phyloP scores from a whole-genome alignment of 1,140 invertebrate genomes.

The Pectinophora gossypiella region DNA sequence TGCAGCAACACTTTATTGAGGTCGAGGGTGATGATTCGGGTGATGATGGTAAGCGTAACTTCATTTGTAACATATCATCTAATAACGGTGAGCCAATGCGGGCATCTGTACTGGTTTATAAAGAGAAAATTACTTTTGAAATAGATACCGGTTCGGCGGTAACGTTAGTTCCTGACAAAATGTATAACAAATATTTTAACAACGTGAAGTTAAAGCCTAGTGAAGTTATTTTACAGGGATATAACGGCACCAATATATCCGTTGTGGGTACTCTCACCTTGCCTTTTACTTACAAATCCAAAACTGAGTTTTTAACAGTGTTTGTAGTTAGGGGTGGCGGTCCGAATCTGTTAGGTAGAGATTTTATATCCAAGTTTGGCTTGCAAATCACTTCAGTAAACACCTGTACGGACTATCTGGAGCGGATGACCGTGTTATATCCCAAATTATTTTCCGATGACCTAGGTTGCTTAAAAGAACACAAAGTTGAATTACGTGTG shows the following conservation, averaged over 20 bases:
- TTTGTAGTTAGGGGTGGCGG: constrained; percentile 11
- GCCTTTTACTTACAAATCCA: constrained; percentile 1
- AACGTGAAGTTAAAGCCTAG: constrained; percentile 7
- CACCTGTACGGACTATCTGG: constrained; percentile 4
- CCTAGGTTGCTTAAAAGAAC: background rate
- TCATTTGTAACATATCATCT: constrained; percentile 16
- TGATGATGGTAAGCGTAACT: constrained; percentile 17
- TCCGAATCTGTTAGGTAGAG: constrained; percentile 12
- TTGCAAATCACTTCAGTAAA: constrained; percentile 11
- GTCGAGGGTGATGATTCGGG: constrained; percentile 19
- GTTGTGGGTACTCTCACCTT: background rate
- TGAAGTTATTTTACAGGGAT: constrained; percentile 6
- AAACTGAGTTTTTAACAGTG: background rate
- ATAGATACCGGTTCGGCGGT: constrained; percentile 32
- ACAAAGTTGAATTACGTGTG: background rate
- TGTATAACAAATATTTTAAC: constrained; percentile 21
- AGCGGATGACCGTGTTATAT: background rate
- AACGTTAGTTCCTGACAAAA: constrained; percentile 18
- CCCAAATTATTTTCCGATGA: background rate
- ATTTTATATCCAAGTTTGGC: constrained; percentile 12
- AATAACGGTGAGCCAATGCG: constrained; percentile 19
- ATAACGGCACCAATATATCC: constrained; percentile 3
- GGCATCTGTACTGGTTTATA: constrained; percentile 13
- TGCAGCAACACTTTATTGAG: constrained; percentile 16
- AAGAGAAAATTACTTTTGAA: constrained; percentile 17